Evolutionary conservation across 2,113 vertebrate species (phyloP), one percentile per base, ranked within the genome.

Genomic region (Peromyscus leucopus): DNA sequence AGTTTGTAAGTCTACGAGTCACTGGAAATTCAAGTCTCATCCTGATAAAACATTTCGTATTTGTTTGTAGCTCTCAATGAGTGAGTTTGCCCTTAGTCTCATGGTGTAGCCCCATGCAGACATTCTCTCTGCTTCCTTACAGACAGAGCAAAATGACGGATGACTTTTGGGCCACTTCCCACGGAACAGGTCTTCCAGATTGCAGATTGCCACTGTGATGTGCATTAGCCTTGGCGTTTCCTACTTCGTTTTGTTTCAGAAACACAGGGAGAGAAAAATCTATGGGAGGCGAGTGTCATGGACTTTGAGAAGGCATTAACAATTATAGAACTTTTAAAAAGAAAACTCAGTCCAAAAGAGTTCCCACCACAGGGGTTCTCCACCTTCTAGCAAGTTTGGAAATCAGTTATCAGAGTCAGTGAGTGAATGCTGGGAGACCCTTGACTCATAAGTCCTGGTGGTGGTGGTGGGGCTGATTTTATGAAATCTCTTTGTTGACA

Each of bases 101-200:
- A 21, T 28, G 28, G 19, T 4, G 10, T 1, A 28, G 7, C 9
- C 26, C 13, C 33, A 1, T 2, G 7, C n/a, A 31, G 1, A 9
- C 26, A 2, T 36, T 72, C 48, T 55, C 0, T 80, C 46, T 91
- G 28, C 57, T 61, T 79, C 57, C 83, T 74, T 74, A 51, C 31
- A 59, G 36, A 36, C 28, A 7, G 1, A 87, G 59, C 36, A 46
- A 46, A 71, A n/a, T 39, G 33, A 46, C 28, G 17, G 8, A 24
- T 79, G 55, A 26, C 48, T 48, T 12, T 83, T 36, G 63, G 75
- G 17, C 65, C 28, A 31, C 28, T 72, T 59, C 13, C 19, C 11
- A 9, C n/a, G 22, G 39, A 83, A 46, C 42, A 84, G 22, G 31
- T 83, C 55, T 48, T 91, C 59, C 59, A 79, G 79, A 63, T 55